Evolutionary conservation across 2,113 vertebrate genomes (phyloP).

Genomic region (Rhynchomys soricoides): DNA sequence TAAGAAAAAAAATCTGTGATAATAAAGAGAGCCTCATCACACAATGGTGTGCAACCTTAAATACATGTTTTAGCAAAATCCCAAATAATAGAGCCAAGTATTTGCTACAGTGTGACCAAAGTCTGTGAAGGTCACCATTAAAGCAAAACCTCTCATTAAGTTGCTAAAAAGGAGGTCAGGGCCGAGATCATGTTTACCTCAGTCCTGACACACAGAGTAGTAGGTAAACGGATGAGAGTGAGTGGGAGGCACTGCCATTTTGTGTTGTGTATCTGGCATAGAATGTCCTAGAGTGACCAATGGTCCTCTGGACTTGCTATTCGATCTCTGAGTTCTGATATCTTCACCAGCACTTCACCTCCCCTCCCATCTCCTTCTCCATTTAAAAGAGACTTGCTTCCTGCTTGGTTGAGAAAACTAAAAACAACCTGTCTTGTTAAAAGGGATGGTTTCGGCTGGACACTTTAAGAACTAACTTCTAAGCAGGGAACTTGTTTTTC

Average conservation of each 20-base stretch:
- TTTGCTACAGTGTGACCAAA: not conserved
- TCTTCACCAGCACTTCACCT: not conserved
- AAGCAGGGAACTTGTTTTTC: not conserved
- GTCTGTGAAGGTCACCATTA: not conserved
- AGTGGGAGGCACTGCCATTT: not conserved
- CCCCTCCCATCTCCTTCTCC: not conserved
- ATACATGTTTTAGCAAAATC: not conserved
- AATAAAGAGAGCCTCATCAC: not conserved
- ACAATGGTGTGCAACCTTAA: not conserved
- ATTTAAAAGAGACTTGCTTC: not conserved
- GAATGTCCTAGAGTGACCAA: not conserved
- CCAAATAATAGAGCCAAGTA: not conserved
- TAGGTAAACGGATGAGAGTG: not conserved
- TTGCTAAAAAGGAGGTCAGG: not conserved
- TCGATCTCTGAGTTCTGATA: not conserved
- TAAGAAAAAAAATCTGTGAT: not conserved
- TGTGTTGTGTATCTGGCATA: not conserved
- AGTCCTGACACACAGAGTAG: not conserved
- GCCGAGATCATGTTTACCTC: not conserved
- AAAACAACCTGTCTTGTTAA: not conserved
- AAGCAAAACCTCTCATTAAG: conserved; percentile 19
- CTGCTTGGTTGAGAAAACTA: conserved; percentile 27
- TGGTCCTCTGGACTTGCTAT: not conserved
- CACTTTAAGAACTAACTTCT: not conserved
- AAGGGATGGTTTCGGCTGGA: not conserved